A percentile compares a stretch with the other conserved stretches of the same genome.
Conservation (phyloP, 2,797 vertebrate genomes). For the Molossus molossus region DNA sequence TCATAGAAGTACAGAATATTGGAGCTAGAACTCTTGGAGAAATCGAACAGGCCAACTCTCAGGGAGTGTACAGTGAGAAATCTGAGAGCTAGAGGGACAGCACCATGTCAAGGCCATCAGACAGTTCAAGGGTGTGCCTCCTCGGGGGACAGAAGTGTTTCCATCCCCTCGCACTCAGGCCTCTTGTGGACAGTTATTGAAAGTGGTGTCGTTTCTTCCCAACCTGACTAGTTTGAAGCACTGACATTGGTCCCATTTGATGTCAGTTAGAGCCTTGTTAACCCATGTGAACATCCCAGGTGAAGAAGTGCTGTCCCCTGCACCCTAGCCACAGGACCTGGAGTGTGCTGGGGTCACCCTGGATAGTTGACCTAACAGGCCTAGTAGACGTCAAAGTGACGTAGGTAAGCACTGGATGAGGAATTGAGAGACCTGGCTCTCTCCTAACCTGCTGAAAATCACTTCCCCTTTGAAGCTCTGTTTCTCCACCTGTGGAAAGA, state of each 20-base stretch:
- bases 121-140: neutral
- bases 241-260: neutral
- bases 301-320: neutral
- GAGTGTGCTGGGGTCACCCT: neutral
- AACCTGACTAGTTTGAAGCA: neutral
- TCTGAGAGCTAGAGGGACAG: neutral
- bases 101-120: neutral
- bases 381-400: neutral
- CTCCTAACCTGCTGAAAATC: constrained; percentile 40
- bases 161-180: neutral
- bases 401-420: neutral
- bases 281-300: neutral
- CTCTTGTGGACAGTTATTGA: neutral
- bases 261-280: neutral
- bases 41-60: neutral
- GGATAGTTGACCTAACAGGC: neutral
- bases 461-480: constrained; percentile 55
- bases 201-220: neutral
- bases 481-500: constrained; percentile 71
- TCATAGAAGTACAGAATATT: neutral
- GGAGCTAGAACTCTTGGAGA: neutral
- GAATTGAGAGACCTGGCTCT: neutral
- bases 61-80: neutral
- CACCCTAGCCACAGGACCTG: neutral
- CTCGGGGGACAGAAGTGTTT: neutral